Evolutionary conservation across 2,113 vertebrate genomes (phyloP).

Genomic region (Recurvirostra avosetta): DNA sequence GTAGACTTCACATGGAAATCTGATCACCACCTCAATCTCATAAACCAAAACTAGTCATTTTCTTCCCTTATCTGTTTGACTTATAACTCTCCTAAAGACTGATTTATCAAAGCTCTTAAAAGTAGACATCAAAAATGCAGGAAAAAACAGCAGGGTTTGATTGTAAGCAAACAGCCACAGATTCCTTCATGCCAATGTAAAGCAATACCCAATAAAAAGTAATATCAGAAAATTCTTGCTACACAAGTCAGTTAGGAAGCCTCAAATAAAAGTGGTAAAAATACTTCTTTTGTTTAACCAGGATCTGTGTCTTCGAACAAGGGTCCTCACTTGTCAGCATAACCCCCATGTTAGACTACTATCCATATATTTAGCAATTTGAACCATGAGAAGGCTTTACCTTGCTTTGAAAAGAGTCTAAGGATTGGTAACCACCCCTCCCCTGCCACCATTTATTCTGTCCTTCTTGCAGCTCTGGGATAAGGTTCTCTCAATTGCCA

Average conservation of each 20-base stretch:
- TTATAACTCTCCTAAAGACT: background rate
- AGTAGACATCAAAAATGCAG: background rate
- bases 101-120: background rate
- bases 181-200: background rate
- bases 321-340: background rate
- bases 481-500: background rate
- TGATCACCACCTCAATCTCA: background rate
- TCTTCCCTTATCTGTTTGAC: background rate
- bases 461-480: background rate
- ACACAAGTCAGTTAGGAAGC: background rate
- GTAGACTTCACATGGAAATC: background rate
- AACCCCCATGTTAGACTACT: background rate
- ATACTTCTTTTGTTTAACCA: background rate
- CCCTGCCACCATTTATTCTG: background rate
- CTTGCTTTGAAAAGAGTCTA: background rate
- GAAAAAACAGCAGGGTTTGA: background rate
- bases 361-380: background rate
- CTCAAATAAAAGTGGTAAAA: background rate
- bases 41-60: background rate
- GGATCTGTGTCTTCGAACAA: background rate
- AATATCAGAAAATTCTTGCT: background rate
- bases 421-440: background rate
- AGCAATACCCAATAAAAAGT: background rate
- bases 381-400: background rate
- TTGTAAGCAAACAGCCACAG: background rate